Evolutionary conservation across 2,797 vertebrate species (phyloP), one percentile per base, ranked within the genome.

Genomic region (Sphenopsis melanotis): DNA sequence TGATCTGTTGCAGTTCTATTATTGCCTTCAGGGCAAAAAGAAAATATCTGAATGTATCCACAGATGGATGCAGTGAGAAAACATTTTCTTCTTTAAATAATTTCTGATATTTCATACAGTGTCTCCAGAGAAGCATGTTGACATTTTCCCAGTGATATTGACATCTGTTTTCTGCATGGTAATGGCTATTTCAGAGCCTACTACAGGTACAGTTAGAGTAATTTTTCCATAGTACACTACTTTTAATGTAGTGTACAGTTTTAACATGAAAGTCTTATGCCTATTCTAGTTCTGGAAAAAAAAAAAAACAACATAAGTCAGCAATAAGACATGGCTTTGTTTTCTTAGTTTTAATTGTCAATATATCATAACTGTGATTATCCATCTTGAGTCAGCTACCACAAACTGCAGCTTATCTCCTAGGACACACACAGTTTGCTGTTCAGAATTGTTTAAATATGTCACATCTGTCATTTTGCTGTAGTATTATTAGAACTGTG

Each of bases 401-500:
- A 47, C 23, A 87, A 83, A 16, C 26, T 76, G 23, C 46, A 55
- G 11, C 23, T 83, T 70, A n/a, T 44, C 30, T 86, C 12, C 39
- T 44, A 91, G 20, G 32, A 24, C 20, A 90, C 50, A n/a, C 23
- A 15, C 5, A 65, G 23, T 27, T 26, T 0, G 0, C 7, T 65
- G 10, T 53, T 87, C 52, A 66, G 26, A 74, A 87, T 74, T 12
- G 6, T 23, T 60, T 68, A 36, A 72, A 49, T 66, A 56, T 24
- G 9, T 20, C 21, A 16, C 5, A 15, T 60, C 19, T 68, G 56
- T 74, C 13, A 46, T 71, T 83, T 74, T 76, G 4, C 10, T 85
- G 6, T 46, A 41, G 34, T 68, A 20, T 32, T 76, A 10, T 27
- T 84, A 56, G 30, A 80, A 59, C 16, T 66, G 3, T 37, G 6